These are phyloP conservation scores for Pocillopora grandis DNA, from an alignment of 92 coral and sea anemone species.

Conservation along the genomic window DNA sequence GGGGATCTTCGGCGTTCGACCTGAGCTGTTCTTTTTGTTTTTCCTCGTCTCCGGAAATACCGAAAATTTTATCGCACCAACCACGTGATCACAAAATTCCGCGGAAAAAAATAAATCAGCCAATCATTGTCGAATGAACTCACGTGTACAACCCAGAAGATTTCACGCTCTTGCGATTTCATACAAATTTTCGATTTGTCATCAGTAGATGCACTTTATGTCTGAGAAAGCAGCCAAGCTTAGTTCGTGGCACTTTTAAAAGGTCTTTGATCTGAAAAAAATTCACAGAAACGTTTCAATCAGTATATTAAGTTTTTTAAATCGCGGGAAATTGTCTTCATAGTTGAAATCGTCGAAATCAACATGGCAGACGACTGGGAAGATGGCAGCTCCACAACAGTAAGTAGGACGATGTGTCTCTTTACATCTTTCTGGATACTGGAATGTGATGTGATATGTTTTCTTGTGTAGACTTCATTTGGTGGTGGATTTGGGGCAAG, in stretches of 20 bases:
- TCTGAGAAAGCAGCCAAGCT: background rate
- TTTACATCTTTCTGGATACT: background rate
- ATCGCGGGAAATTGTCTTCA: background rate
- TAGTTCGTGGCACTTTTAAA: background rate
- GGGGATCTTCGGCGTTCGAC: too few species aligned
- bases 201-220: background rate
- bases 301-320: too few species aligned
- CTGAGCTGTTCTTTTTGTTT: too few species aligned
- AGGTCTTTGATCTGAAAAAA: background rate
- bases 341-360: background rate
- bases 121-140: constrained; percentile 7
- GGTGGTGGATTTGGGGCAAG: constrained; percentile 62
- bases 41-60: too few species aligned
- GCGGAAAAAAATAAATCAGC: background rate
- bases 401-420: background rate
- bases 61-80: too few species aligned
- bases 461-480: constrained; percentile 17
- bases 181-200: too few species aligned
- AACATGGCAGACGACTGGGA: constrained; percentile 79
- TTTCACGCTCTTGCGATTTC: background rate
- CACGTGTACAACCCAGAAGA: background rate
- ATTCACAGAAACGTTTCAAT: background rate
- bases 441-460: background rate
- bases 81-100: constrained; percentile 24
- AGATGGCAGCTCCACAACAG: constrained; percentile 46